A percentile compares a stretch with the other conserved stretches of the same genome.
These are phyloP conservation scores for Discoglossus pictus DNA, from an alignment of 2,797 vertebrate species.

Conservation along the genomic window DNA sequence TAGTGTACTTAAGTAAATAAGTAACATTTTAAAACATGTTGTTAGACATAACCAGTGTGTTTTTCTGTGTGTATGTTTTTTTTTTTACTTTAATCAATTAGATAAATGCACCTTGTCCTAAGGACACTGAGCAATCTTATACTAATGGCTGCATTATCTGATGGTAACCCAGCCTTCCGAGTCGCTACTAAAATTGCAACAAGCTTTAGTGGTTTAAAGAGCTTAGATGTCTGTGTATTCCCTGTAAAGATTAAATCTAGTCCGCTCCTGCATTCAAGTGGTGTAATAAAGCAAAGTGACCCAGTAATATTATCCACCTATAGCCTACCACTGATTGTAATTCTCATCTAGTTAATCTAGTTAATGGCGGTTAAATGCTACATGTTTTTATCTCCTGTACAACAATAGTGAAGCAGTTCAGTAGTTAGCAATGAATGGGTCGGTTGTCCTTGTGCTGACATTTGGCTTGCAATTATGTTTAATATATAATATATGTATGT, in stretches of 20 bases:
- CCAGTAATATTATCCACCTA: slow-evolving; percentile 42
- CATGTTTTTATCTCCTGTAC: slow-evolving; percentile 10
- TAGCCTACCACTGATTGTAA: slow-evolving; percentile 20
- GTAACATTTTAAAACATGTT: too few relatives aligned
- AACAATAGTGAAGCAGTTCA: slow-evolving; percentile 2
- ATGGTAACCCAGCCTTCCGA: slow-evolving; percentile 37
- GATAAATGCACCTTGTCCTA: slow-evolving; percentile 43
- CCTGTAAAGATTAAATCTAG: slow-evolving; percentile 30
- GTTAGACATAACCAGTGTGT: too few relatives aligned
- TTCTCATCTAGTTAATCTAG: slow-evolving; percentile 43
- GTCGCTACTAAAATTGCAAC: slow-evolving; percentile 31
- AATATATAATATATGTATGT: too few relatives aligned
- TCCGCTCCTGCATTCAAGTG: slow-evolving; percentile 35
- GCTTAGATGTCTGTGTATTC: slow-evolving; percentile 36
- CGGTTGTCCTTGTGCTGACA: slow-evolving; percentile 3
- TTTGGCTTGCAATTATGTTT: slow-evolving; percentile 29
- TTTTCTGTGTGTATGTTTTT: slow-evolving; percentile 21
- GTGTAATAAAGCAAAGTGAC: slow-evolving; percentile 41
- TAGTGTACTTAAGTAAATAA: too few relatives aligned
- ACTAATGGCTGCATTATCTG: slow-evolving; percentile 49
- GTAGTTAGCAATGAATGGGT: slow-evolving; percentile 17
- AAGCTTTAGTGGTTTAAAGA: slow-evolving; percentile 43
- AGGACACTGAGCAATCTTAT: slow-evolving; percentile 39
- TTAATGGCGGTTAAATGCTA: slow-evolving; percentile 47
- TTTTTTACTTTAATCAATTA: slow-evolving; percentile 45